Evolutionary conservation across 2,888 invertebrate species (phyloP).

Genomic region (Pristionchus japonicus): DNA sequence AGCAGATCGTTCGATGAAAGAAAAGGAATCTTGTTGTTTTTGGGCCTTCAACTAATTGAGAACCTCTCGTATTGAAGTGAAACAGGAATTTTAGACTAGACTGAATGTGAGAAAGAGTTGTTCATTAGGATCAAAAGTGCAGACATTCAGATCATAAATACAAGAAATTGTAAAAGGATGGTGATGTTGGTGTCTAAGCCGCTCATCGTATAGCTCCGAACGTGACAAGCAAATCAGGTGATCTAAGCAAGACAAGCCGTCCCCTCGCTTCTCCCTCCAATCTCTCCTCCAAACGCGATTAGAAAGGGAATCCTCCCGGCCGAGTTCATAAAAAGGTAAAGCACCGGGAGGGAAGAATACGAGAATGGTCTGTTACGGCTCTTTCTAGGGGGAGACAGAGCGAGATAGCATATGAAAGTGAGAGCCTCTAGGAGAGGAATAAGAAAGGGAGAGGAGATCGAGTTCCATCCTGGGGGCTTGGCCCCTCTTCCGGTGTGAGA

Average conservation of each 20-base stretch:
- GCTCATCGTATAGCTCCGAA: too few relatives aligned
- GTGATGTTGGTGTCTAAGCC: too few relatives aligned
- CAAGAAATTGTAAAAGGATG: too few relatives aligned
- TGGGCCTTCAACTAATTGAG: too few relatives aligned
- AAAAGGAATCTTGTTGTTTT: too few relatives aligned
- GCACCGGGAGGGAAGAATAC: background rate
- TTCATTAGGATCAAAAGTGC: too few relatives aligned
- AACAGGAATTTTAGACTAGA: too few relatives aligned
- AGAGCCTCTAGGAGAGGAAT: background rate
- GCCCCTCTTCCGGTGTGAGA: background rate
- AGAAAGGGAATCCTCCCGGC: background rate
- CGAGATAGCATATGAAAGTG: background rate
- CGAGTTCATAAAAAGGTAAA: slow-evolving; percentile 4
- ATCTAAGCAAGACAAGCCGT: slow-evolving; percentile 1
- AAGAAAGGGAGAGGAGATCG: background rate
- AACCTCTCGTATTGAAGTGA: too few relatives aligned
- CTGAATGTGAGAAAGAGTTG: too few relatives aligned
- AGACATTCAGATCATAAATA: too few relatives aligned
- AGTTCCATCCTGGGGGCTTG: background rate
- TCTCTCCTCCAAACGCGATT: slow-evolving; percentile 12
- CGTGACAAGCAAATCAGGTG: background rate
- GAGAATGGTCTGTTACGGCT: background rate
- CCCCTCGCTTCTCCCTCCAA: background rate
- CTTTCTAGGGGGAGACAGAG: background rate
- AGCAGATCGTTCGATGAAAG: background rate